Base-by-base conservation (phyloP, 2,113 vertebrate species). In the Rhinichthys klamathensis region DNA sequence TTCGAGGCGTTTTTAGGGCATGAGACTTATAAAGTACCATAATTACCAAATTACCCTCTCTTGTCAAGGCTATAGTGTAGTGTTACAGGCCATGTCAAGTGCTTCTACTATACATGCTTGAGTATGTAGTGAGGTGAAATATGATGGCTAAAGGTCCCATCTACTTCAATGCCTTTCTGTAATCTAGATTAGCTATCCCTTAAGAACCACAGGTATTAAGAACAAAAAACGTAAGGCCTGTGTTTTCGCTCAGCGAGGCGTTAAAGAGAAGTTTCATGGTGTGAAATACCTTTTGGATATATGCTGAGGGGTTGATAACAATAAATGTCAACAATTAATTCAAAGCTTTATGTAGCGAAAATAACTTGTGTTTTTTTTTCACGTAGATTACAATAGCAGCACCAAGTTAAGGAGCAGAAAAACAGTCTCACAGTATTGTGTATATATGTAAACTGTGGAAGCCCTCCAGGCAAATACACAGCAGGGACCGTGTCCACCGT, bases 401-500 rank as follows among this genome's bases (percentile, higher is more conserved):
- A 60, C 23, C 8, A 44, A 44, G 30, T 67, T 35, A 58, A 87
- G 25, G 4, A 76, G 41, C 4, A 65, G 70, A 56, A 51, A n/a
- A 81, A 35, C 41, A 81, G 63, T 16, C 12, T 60, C 44, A 32
- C 56, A 74, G 23, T 46, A 58, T 41, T 83, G 65, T 84, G 69
- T 60, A 70, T 84, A 70, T 82, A 82, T 44, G 84, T 84, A 80
- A 86, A 84, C 63, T 35, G 2, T 61, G 30, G 69, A 46, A 44
- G n/a, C 23, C 84, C 84, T 88, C 65, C 61, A 63, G 85, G 86
- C 86, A 72, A 81, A 25, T 75, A n/a, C 60, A 70, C 65, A 80
- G 61, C 51, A 84, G 65, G 79, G 70, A 81, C 69, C 27, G 65
- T 87, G 86, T 84, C 88, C 58, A 72, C 74, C 63, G 60, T 46